Base-by-base conservation (phyloP, 2,113 vertebrate genomes). In the Hoplias malabaricus region DNA sequence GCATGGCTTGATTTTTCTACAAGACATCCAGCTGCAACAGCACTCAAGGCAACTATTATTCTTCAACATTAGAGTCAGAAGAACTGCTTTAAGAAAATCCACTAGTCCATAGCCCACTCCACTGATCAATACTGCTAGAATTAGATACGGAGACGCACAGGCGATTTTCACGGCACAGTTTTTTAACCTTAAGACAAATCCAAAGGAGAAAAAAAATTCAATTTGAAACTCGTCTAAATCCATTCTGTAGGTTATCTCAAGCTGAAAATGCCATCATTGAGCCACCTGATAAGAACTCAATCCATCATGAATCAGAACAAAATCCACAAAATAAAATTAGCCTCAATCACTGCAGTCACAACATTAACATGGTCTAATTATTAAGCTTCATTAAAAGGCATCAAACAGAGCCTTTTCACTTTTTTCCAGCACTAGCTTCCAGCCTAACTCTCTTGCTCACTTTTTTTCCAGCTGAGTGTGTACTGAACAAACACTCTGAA, bases 281-380 rank as follows among this genome's bases (percentile, higher is more conserved):
- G 4, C 46, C 7, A 40, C 43, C 38, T 54, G 25, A 33, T 27
- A 13, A 59, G 25, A 77, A 59, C 68, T 69, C 40, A 50, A 69
- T 50, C 57, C 54, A 61, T 34, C n/a, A 59, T 62, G 6, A 77
- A 61, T 69, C 43, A n/a, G 31, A 61, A 61, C 23, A 25, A 25
- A 69, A 61, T 48, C 46, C 27, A 75, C 29, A 29, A 50, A n/a
- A 77, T 33, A 69, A 46, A 77, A 69, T 61, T 69, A 75, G 61
- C 62, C 72, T 21, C 59, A 63, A 53, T 31, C 43, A 12, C 54
- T 33, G 9, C 21, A 61, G 36, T 21, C 33, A 54, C 33, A 40
- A 53, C 53, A 66, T 34, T 75, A 50, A 65, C 71, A 74, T 12
- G 33, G 29, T 48, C 61, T 62, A 74, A 74, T 74, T 34, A 74